Evolutionary conservation across 2,888 invertebrate species (phyloP), one percentile per base, ranked within the genome.

Genomic region (Macrophya annulata): DNA sequence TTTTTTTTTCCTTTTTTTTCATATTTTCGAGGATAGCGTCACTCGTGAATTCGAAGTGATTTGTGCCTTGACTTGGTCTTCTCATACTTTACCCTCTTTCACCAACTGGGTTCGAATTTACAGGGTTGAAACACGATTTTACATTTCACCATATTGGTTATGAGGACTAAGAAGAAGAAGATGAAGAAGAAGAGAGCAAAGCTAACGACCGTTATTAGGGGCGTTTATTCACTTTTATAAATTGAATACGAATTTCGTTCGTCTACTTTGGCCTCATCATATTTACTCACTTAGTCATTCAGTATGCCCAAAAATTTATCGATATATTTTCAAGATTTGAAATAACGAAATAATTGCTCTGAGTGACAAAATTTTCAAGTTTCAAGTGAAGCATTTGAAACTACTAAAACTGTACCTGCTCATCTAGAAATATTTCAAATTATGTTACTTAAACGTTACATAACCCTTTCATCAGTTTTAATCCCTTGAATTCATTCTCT

Each of bases 191-290:
- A 21, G 21, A 62, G 62, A 62, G 25, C 62, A 25, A 62, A 62
- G 62, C 62, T 62, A 62, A 62, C 62, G 62, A 62, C 62, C 25
- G 62, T 25, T 21, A 62, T 62, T 62, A 62, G 62, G 62, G 62
- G 62, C 62, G 62, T 62, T 62, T 62, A 62, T 62, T 62, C 62
- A 25, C 62, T 62, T 62, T 62, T 62, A 25, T 62, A 62, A 62
- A 62, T 62, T 25, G 62, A 62, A 62, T 21, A 25, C 25, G 62
- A 62, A 25, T 62, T 10, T 62, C 25, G 62, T 62, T 62, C 25
- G 62, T 25, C 25, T 62, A 62, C 21, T 62, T 62, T 12, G 21
- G 12, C 25, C 25, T 62, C 62, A 25, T 62, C 62, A 62, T 25
- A 62, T 62, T 62, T 12, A 62, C 25, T 62, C 62, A 62, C 21